Evolutionary conservation across 1,140 invertebrate species (phyloP), one percentile per base, ranked within the genome.

Genomic region (Sarcophaga bullata): DNA sequence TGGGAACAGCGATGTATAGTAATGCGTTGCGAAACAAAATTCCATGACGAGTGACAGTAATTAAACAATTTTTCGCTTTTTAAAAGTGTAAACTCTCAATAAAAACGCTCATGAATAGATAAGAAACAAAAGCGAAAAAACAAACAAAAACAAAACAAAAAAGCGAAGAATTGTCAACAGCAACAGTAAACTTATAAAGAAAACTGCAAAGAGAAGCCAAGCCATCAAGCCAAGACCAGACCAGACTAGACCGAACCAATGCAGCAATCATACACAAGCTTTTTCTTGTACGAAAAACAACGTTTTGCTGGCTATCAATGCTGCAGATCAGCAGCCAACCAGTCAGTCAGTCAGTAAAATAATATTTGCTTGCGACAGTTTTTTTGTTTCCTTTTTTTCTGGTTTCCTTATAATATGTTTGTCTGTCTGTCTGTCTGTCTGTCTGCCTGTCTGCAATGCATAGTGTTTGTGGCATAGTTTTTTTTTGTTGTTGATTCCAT

Each of bases 1-100:
- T 80, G 73, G 82, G 75, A 72, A 10, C 75, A 50, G 50, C 82
- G 68, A 82, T 82, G 82, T 80, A 75, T 82, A 75, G 82, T 73
- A 80, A 83, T 83, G 82, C 82, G 82, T 83, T 83, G 82, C 82
- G 82, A 83, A 83, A 83, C 82, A 83, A 83, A 83, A 83, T 83
- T 83, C 82, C 82, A 83, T 83, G 82, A 83, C 82, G 82, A 83
- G 80, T 83, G 82, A 83, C 82, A 83, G 82, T 78, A 78, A n/a
- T 52, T 78, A 78, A 78, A 78, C 75, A 78, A n/a, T 78, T 78
- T 78, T 50, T 78, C 75, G 75, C 75, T 78, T 78, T n/a, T 50
- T 19, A 78, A 78, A 50, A 78, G 62, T 68, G 62, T 68, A 68
- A 68, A 68, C 49, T 48, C 37, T 17, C 3, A 19, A 17, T 19